Percentiles rank a stretch among this genome's conserved stretches.
Conservation (phyloP, 2,797 vertebrate genomes). For the Brachyrhaphis roseni region DNA sequence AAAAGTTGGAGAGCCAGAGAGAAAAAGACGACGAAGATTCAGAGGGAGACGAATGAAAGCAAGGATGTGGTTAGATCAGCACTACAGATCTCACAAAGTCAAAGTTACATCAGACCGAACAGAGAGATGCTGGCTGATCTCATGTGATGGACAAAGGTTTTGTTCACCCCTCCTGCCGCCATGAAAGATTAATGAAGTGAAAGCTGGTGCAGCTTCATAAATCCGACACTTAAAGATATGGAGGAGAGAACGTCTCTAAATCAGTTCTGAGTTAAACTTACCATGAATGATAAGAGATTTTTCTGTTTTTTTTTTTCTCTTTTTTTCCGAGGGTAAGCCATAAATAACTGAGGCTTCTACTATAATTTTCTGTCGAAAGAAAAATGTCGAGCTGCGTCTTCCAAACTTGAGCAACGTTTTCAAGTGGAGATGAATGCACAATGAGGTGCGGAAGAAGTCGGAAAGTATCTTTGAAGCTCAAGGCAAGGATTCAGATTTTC, state of each 20-base stretch:
- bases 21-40: constrained; percentile 18
- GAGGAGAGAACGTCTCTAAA: constrained; percentile 31
- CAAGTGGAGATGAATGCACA: constrained; percentile 35
- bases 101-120: constrained; percentile 1
- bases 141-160: constrained; percentile 31
- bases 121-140: constrained; percentile 26
- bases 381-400: constrained; percentile 41
- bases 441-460: constrained; percentile 44
- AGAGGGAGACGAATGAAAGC: constrained; percentile 30
- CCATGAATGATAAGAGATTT: constrained; percentile 37
- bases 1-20: constrained; percentile 36
- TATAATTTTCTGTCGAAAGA: constrained; percentile 47
- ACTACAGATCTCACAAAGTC: background rate
- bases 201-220: constrained; percentile 32
- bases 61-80: constrained; percentile 9
- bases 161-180: constrained; percentile 5
- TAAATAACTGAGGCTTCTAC: constrained; percentile 62
- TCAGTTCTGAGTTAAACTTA: constrained; percentile 48
- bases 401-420: constrained; percentile 43
- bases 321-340: constrained; percentile 38
- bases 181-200: constrained; percentile 38
- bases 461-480: constrained; percentile 44
- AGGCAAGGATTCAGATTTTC: constrained; percentile 27
- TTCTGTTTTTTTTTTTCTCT: background rate
- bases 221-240: constrained; percentile 25